Conservation (phyloP, 2,797 vertebrate species). For the Brotula barbata region DNA sequence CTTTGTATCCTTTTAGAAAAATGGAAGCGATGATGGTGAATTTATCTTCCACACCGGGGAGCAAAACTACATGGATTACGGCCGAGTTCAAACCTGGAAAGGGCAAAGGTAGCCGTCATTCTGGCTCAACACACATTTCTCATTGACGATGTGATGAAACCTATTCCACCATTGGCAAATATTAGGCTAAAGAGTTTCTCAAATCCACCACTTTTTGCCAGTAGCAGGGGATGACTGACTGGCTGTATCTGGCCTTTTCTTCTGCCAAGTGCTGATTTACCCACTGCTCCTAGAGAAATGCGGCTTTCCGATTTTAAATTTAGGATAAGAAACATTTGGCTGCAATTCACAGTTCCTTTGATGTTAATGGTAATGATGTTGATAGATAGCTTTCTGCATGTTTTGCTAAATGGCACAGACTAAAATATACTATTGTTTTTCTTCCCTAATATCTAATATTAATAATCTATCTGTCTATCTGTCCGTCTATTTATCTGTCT, state of each 20-base stretch:
- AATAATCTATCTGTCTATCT: too few species aligned
- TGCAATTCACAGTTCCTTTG: constrained; percentile 31
- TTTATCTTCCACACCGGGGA: constrained; percentile 81
- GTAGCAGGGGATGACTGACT: not conserved
- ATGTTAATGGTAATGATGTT: constrained; percentile 24
- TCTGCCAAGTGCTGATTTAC: not conserved
- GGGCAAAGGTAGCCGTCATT: constrained; percentile 73
- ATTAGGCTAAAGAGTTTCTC: constrained; percentile 23
- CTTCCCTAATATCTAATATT: too few species aligned
- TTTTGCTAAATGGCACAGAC: not conserved
- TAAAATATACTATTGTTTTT: not conserved
- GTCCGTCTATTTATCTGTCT: too few species aligned
- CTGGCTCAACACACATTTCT: constrained; percentile 19
- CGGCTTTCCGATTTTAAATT: constrained; percentile 7
- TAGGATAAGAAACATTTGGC: constrained; percentile 35
- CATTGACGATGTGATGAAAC: constrained; percentile 30
- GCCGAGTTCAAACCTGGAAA: constrained; percentile 76
- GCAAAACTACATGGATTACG: constrained; percentile 79
- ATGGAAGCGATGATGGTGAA: constrained; percentile 73
- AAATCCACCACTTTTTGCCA: constrained; percentile 24
- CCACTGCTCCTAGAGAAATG: not conserved
- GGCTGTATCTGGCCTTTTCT: constrained; percentile 10
- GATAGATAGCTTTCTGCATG: not conserved
- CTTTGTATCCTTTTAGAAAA: constrained; percentile 73
- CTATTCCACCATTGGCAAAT: not conserved